Base-by-base conservation (phyloP, 2,888 invertebrate genomes). In the Andrena haemorrhoa region DNA sequence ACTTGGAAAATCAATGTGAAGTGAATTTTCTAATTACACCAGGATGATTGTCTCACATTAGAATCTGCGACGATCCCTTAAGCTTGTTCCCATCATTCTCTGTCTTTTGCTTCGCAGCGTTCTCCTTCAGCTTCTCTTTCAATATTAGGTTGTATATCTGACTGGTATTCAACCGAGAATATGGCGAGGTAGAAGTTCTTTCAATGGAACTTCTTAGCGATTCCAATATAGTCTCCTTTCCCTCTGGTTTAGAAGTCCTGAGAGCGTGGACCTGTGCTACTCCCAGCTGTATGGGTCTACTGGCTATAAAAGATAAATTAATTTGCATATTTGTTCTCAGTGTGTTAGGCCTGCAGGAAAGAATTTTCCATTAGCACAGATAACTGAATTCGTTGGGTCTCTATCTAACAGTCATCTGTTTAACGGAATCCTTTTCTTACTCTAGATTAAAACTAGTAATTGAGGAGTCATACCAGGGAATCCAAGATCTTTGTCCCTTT, bases 131-230 rank as follows among this genome's bases (percentile, higher is more conserved):
- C 16, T 65, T 58, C 61, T 83, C 78, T 10, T 75, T 66, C 29
- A 75, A 2, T 3, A 78, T 51, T 23, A 83, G 4, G 35, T 82
- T 66, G 33, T 82, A 75, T 75, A 78, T 82, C 35, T 66, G 78
- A 2, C 12, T 71, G 6, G 75, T 68, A 29, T 64, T 82, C 31
- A 77, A 60, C 35, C 33, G 53, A 2, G 33, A 29, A 20, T 56
- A 10, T 2, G 64, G 47, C 35, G 66, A 31, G 8, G 23, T 23
- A 0, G 26, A 16, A 0, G n/a, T 26, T 8, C 53, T 71, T 41
- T 77, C 82, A 2, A 79, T 51, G 0, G 83, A 58, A 35, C 3
- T 76, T 7, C 49, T 70, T 10, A 84, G 12, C 1, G 77, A 33
- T 33, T 75, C 71, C 20, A 83, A 60, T 31, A 80, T 47, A 35